Evolutionary conservation across 2,888 invertebrate genomes (phyloP).

Genomic region (Apodemia hepburni): DNA sequence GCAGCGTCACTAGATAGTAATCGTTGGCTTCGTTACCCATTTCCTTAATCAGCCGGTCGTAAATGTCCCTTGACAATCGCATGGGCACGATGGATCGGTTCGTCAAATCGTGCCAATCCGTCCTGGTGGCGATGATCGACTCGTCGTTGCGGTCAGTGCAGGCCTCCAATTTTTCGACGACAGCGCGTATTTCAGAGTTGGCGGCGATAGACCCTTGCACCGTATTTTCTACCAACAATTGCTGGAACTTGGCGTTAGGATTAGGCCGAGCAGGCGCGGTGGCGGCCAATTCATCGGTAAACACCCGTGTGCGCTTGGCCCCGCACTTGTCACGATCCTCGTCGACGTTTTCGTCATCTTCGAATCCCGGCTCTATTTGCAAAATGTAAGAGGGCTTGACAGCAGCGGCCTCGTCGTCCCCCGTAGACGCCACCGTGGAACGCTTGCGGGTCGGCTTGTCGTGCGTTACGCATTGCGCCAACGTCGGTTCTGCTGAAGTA

Average conservation of each 20-base stretch:
- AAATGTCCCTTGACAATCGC: no score
- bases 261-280: not conserved
- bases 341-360: constrained; percentile 11
- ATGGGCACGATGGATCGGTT: not conserved
- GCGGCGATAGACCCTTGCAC: constrained; percentile 6
- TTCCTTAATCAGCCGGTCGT: no score
- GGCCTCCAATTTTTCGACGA: constrained; percentile 15
- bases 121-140: constrained; percentile 6
- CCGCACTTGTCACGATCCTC: not conserved
- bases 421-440: no score
- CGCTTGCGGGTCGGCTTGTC: no score
- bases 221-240: not conserved
- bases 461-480: no score
- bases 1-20: no score
- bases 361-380: constrained; percentile 14
- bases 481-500: no score
- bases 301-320: not conserved
- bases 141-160: constrained; percentile 2
- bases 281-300: not conserved
- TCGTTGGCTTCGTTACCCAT: no score
- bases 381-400: no score
- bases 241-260: not conserved
- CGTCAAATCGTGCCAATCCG: constrained; percentile 4
- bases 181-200: constrained; percentile 5
- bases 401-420: not conserved